Evolutionary conservation across 92 coral and sea anemone species (phyloP), one percentile per base, ranked within the genome.

Genomic region (Pocillopora meandrina): DNA sequence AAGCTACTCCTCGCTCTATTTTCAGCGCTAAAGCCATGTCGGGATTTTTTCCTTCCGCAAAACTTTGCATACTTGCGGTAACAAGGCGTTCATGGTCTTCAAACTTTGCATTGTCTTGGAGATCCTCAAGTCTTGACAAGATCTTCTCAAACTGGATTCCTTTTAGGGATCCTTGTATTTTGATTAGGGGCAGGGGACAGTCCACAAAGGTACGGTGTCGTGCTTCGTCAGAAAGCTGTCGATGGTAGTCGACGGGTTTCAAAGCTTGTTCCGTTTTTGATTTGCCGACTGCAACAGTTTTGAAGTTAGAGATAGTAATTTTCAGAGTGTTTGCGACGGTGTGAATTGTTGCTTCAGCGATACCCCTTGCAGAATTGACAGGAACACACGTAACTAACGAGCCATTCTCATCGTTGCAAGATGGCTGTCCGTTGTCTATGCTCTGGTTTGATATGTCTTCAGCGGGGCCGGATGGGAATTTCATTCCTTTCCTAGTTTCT

Each of bases 1-100:
- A 77, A 1, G 82, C 82, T 21, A 77, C 71, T n/a, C 82, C 82
- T 9, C 82, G 82, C 33, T 77, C 82, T 8, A 77, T 77, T 33
- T 26, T 57, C 71, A 77, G 20, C 16, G 63, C 71, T 31, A 63
- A 60, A 31, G 18, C 26, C 82, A 77, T 77, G 71, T 77, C 82
- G 18, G 70, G 31, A 26, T 35, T 19, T 77, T 18, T 7, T 31
- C 15, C 18, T 34, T 61, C 6, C 17, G 15, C 11, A 35, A 12
- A 77, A 77, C 1, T 15, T 33, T 77, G 12, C 1, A 77, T 35
- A 13, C 10, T 6, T 15, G 82, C 14, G 10, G 63, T 18, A n/a
- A 63, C 82, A 14, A 60, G 33, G 6, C 58, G 36, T 0, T 61
- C 82, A 35, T 77, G 82, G 13, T 60, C 35, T 61, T 77, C 71